Evolutionary conservation across 2,113 vertebrate species (phyloP).

Genomic region (Pipra filicauda): DNA sequence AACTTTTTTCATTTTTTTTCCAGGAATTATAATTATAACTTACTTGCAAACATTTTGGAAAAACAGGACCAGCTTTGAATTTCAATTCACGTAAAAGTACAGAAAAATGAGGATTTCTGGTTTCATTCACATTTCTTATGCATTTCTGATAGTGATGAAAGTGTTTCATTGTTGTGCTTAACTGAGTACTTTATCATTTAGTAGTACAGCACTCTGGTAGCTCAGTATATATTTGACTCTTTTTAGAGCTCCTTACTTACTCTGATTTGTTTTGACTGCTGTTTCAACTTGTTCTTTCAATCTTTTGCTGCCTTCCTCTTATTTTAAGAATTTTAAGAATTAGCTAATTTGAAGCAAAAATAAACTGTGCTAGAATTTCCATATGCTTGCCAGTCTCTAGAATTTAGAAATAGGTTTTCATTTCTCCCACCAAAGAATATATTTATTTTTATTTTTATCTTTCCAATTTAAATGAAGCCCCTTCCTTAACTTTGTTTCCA

Average conservation of each 20-base stretch:
- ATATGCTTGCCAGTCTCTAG: background rate
- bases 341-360: background rate
- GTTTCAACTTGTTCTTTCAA: background rate
- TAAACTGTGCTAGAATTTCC: background rate
- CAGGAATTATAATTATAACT: background rate
- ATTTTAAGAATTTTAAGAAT: background rate
- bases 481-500: background rate
- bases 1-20: background rate
- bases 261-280: conserved; percentile 1
- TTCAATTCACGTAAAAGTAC: background rate
- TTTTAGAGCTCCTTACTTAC: background rate
- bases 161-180: background rate
- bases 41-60: background rate
- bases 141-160: background rate
- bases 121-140: background rate
- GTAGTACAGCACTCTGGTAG: background rate
- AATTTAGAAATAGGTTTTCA: background rate
- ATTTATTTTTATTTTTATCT: background rate
- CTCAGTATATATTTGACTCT: background rate
- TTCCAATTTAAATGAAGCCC: background rate
- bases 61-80: background rate
- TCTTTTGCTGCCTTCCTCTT: background rate
- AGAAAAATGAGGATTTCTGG: background rate
- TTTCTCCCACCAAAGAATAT: background rate
- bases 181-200: background rate